phyloP scores from a whole-genome alignment of 2,113 vertebrate genomes.

The Centropristis striata region DNA sequence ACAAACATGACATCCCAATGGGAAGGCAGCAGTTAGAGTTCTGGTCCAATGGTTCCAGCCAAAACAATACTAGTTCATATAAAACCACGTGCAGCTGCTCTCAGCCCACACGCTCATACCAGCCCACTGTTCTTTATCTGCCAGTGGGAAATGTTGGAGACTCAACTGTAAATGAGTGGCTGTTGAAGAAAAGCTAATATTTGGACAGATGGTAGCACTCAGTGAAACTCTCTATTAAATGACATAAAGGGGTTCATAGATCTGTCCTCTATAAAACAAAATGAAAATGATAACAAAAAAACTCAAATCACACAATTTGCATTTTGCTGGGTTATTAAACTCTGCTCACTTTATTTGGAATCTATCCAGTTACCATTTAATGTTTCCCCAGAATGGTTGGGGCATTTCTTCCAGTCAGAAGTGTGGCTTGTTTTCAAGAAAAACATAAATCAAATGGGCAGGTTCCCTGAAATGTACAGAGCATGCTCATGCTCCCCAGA shows the following conservation, averaged over 20 bases:
- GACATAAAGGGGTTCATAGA: conserved; percentile 25
- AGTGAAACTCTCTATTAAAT: conserved; percentile 9
- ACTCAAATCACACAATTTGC: not conserved
- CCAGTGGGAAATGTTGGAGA: conserved; percentile 29
- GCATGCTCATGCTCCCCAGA: not conserved
- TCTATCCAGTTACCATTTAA: not conserved
- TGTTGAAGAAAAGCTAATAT: conserved; percentile 49
- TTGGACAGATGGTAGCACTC: conserved; percentile 50
- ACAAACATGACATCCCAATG: conserved; percentile 1
- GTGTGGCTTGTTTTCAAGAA: not conserved
- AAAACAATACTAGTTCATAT: conserved; percentile 27
- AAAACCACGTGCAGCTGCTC: conserved; percentile 39
- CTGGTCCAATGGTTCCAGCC: conserved; percentile 26
- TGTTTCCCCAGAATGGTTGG: not conserved
- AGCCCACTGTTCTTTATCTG: conserved; percentile 28
- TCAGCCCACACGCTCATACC: conserved; percentile 29
- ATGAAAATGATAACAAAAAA: conserved; percentile 15
- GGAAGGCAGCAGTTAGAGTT: not conserved
- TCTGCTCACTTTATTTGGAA: not conserved
- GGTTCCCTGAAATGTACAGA: conserved; percentile 18
- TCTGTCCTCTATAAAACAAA: conserved; percentile 25
- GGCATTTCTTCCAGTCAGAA: not conserved
- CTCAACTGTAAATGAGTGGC: conserved; percentile 36
- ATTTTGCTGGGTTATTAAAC: not conserved
- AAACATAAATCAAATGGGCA: conserved; percentile 9